Evolutionary conservation across 2,888 invertebrate species (phyloP).

Genomic region (Archips xylosteana): DNA sequence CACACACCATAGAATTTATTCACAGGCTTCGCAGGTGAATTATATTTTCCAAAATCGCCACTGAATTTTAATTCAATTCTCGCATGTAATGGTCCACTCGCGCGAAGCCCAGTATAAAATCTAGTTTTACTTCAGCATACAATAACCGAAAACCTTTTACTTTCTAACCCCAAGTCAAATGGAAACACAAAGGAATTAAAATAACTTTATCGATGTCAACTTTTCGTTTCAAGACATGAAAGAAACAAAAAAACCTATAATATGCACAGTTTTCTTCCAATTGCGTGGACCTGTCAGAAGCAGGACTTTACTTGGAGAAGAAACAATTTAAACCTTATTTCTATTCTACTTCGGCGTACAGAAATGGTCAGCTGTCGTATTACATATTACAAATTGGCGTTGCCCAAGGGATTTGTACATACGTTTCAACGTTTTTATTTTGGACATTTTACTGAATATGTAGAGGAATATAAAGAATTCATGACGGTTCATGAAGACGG

Average conservation of each 20-base stretch:
- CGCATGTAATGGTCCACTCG: too few species aligned
- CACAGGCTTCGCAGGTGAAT: too few species aligned
- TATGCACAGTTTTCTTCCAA: slow-evolving; percentile 39
- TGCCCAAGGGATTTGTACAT: slow-evolving; percentile 30
- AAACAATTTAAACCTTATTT: slow-evolving; percentile 16
- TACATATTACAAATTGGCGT: slow-evolving; percentile 30
- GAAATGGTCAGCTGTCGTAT: slow-evolving; percentile 22
- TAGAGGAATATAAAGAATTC: slow-evolving; percentile 14
- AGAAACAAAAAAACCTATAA: slow-evolving; percentile 26
- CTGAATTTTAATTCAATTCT: too few species aligned
- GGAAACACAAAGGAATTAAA: slow-evolving; percentile 31
- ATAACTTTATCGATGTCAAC: slow-evolving; percentile 35
- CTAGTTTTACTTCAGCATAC: not conserved
- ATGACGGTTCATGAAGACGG: slow-evolving; percentile 2
- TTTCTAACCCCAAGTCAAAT: slow-evolving; percentile 7
- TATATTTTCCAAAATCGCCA: too few species aligned
- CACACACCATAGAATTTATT: too few species aligned
- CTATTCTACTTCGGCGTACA: not conserved
- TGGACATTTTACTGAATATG: slow-evolving; percentile 22
- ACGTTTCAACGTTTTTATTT: slow-evolving; percentile 21
- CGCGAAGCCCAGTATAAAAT: too few species aligned
- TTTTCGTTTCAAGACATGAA: slow-evolving; percentile 20
- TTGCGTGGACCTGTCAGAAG: slow-evolving; percentile 39
- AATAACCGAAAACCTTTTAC: not conserved
- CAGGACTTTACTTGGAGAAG: slow-evolving; percentile 8